Evolutionary conservation across 2,797 vertebrate species (phyloP).

Genomic region (Petrocephalus sullivani): DNA sequence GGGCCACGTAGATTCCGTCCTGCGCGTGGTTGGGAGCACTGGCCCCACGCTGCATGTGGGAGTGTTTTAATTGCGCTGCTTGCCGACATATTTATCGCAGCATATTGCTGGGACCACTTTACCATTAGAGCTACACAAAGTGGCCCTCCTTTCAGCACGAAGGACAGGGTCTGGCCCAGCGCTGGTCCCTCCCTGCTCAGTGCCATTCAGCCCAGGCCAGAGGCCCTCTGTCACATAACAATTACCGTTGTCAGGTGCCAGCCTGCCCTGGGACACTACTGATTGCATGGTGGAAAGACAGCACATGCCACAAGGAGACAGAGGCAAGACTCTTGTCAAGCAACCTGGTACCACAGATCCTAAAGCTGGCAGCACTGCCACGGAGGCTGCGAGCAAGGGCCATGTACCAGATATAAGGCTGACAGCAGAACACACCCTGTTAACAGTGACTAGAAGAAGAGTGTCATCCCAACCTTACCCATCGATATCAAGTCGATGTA

Average conservation of each 20-base stretch:
- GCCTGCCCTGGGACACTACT: not conserved
- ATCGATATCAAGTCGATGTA: constrained; percentile 1
- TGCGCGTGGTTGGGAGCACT: not conserved
- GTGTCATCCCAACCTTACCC: not conserved
- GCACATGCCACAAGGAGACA: not conserved
- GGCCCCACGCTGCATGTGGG: not conserved
- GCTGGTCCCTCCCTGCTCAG: not conserved
- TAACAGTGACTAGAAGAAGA: not conserved
- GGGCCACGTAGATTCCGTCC: not conserved
- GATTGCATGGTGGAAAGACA: not conserved
- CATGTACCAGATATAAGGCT: not conserved
- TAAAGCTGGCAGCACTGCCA: not conserved
- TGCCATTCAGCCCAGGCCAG: not conserved
- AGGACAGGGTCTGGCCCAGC: not conserved
- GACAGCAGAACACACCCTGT: not conserved
- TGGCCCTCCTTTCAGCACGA: constrained; percentile 16
- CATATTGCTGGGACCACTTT: not conserved
- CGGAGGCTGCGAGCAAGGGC: not conserved
- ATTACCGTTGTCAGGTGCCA: not conserved
- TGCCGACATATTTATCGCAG: constrained; percentile 1
- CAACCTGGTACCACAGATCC: not conserved
- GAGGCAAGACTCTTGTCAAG: not conserved
- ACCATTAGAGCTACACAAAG: not conserved
- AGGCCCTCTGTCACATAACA: not conserved
- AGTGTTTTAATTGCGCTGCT: not conserved